Base-by-base conservation (phyloP, 2,797 vertebrate genomes). In the Halcyon chelicuti region DNA sequence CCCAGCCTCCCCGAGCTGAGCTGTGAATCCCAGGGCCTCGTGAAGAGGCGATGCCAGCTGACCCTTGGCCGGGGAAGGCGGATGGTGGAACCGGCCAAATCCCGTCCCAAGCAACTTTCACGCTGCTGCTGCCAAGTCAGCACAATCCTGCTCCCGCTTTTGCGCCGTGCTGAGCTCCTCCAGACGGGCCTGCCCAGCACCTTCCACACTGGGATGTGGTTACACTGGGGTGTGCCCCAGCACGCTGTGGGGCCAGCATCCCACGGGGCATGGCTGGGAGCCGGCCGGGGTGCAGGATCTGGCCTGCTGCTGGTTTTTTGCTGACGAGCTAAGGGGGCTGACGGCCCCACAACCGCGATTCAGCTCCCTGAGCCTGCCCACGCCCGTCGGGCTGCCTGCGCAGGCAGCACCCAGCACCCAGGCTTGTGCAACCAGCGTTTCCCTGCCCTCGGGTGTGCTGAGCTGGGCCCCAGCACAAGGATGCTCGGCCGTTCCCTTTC, bases 61-160 rank as follows among this genome's bases (percentile, higher is more conserved):
- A 97, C 90, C 95, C 86, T 97, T 96, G 95, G 90, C 83, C 86
- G 6, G 73, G 71, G 79, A 23, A 74, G 62, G 90, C 1, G 3
- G 72, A 17, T 7, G 0, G 73, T 4, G 0, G 61, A 65, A 65
- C 61, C 4, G 3, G 87, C 78, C 75, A 91, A 58, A 29, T 54
- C 52, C 75, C 0, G 14, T 40, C 84, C 77, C 1, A 51, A 79
- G 39, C 86, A 75, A 14, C 33, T 78, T 55, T 3, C 31, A 3
- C 1, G 4, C 16, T 23, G 35, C 75, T 31, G 75, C 84, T 14
- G 92, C 94, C 63, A 28, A 80, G 57, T 91, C 95, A 96, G 94
- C 94, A 68, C 49, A 94, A 86, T 21, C 57, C 60, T 7, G 63
- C 40, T 74, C 39, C 78, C 42, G 74, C 62, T 85, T 29, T 60